Percentiles rank a stretch among this genome's conserved stretches.
Conservation (phyloP, 2,797 vertebrate genomes). For the Cygnus olor region DNA sequence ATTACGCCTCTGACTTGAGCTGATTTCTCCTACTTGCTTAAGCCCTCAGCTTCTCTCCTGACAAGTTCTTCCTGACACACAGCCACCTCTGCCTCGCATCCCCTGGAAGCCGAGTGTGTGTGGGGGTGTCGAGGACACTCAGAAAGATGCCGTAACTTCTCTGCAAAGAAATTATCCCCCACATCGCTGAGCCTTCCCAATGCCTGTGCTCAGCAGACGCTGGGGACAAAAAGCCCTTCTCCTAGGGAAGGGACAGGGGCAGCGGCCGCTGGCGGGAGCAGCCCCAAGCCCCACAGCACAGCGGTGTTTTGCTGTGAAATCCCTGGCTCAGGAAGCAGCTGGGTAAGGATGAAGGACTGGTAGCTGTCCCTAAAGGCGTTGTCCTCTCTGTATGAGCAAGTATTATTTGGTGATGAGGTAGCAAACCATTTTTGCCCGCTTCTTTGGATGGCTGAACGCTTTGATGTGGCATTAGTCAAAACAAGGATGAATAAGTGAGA, state of each 20-base stretch:
- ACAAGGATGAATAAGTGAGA: neutral
- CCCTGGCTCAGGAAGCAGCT: neutral
- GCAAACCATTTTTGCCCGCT: neutral
- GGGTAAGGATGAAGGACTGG: neutral
- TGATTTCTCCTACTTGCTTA: neutral
- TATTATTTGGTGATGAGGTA: neutral
- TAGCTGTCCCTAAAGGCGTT: neutral
- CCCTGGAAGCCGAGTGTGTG: fast-evolving
- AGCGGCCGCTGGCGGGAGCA: neutral
- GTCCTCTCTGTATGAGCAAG: neutral
- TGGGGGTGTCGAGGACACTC: neutral
- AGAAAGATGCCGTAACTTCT: neutral
- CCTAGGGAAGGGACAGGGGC: neutral
- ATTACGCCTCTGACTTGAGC: neutral
- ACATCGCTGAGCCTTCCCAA: neutral
- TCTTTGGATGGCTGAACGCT: neutral
- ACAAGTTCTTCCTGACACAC: neutral
- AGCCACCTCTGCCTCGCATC: neutral
- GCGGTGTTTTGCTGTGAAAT: neutral
- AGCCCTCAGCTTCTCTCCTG: neutral
- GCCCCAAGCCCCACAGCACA: neutral
- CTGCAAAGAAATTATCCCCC: neutral
- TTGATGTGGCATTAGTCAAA: neutral
- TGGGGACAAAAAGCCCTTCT: neutral
- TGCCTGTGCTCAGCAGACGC: neutral